A percentile compares a stretch with the other conserved stretches of the same genome.
These are phyloP conservation scores for Colletes latitarsis DNA, from an alignment of 1,140 invertebrate species.

Conservation along the genomic window DNA sequence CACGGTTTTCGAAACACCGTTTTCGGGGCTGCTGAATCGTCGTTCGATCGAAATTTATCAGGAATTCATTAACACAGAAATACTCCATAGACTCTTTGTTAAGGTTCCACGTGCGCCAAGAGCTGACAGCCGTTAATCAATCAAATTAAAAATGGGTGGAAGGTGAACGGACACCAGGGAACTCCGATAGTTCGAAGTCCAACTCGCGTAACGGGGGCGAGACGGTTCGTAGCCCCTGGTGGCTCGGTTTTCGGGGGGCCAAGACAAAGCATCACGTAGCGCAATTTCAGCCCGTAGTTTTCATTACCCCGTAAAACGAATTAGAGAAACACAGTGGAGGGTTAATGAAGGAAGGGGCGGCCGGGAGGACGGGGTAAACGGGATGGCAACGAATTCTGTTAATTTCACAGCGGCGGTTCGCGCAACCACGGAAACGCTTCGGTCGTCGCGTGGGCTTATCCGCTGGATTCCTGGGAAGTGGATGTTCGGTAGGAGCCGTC, in stretches of 20 bases:
- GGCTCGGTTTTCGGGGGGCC: slow-evolving; percentile 12
- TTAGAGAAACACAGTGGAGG: slow-evolving; percentile 45
- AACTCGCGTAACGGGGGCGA: neutral
- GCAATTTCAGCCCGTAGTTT: slow-evolving; percentile 40
- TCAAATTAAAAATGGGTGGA: no score
- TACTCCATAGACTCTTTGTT: no score
- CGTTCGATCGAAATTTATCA: no score
- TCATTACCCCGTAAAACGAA: slow-evolving; percentile 45
- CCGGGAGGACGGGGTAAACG: slow-evolving; percentile 35
- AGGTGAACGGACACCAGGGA: neutral
- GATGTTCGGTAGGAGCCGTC: neutral
- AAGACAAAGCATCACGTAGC: slow-evolving; percentile 45
- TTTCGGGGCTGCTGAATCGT: no score
- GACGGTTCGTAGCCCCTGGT: neutral
- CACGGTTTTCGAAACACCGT: no score
- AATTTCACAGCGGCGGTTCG: slow-evolving; percentile 45
- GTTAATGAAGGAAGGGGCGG: slow-evolving; percentile 53
- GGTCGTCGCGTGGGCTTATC: slow-evolving; percentile 25
- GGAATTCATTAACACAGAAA: no score
- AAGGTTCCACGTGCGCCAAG: no score
- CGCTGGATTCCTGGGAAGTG: slow-evolving; percentile 1
- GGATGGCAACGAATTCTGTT: slow-evolving; percentile 46
- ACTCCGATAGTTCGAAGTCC: no score
- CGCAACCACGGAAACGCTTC: slow-evolving; percentile 42
- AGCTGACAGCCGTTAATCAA: no score